These are phyloP conservation scores for Sebastes flavidus DNA, from an alignment of 2,797 vertebrate species.

Conservation along the genomic window DNA sequence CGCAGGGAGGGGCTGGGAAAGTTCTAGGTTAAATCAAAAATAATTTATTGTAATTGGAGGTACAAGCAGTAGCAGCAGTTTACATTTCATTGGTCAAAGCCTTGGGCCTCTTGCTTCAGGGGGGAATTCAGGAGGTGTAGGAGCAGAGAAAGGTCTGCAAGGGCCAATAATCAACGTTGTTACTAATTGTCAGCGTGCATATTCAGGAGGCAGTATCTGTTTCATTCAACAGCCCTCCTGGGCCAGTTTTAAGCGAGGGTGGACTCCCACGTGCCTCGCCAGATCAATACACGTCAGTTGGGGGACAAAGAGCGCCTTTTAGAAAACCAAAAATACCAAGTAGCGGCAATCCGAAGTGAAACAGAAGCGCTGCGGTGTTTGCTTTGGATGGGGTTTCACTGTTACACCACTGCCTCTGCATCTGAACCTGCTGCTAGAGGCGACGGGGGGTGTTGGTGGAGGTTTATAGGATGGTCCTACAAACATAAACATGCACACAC, in stretches of 20 bases:
- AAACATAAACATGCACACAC: slow-evolving; percentile 23
- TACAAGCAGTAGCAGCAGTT: not conserved
- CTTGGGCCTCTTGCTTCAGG: slow-evolving; percentile 10
- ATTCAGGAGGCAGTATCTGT: slow-evolving; percentile 49
- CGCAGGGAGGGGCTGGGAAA: slow-evolving; percentile 6
- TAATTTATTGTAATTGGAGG: slow-evolving; percentile 1
- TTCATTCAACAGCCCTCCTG: slow-evolving; percentile 47
- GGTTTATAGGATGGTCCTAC: slow-evolving; percentile 27
- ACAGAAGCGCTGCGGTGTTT: slow-evolving; percentile 61
- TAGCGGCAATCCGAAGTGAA: slow-evolving; percentile 53
- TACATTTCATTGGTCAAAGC: not conserved
- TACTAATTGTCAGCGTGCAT: slow-evolving; percentile 26
- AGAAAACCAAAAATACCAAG: slow-evolving; percentile 53
- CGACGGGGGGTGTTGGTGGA: slow-evolving; percentile 11
- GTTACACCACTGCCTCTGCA: slow-evolving; percentile 15
- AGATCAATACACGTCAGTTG: slow-evolving; percentile 37
- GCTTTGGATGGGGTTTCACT: slow-evolving; percentile 72
- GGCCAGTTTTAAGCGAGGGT: slow-evolving; percentile 30
- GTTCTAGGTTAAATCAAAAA: slow-evolving; percentile 10
- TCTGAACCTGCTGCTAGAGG: slow-evolving; percentile 31
- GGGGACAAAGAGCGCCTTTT: slow-evolving; percentile 66
- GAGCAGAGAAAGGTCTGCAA: slow-evolving; percentile 7
- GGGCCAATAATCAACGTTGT: slow-evolving; percentile 32
- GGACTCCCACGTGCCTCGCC: slow-evolving; percentile 31
- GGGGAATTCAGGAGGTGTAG: slow-evolving; percentile 14